A percentile compares a stretch with the other conserved stretches of the same genome.
phyloP scores from a whole-genome alignment of 2,888 invertebrate species.

The Bedellia somnulentella region DNA sequence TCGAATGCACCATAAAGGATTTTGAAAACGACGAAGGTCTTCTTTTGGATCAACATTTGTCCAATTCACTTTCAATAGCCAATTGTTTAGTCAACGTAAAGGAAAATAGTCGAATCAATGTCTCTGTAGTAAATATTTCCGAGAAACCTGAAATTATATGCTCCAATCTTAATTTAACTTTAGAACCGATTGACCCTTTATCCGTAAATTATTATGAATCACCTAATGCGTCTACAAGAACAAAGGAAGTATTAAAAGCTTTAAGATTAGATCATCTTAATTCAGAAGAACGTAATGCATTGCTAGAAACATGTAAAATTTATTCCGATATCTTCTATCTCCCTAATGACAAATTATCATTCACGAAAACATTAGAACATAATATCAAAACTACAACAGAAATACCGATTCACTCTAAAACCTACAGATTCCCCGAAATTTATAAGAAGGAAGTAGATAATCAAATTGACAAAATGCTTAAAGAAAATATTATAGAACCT shows the following conservation, averaged over 20 bases:
- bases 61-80: neutral
- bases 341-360: neutral
- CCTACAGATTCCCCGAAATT: constrained; percentile 2
- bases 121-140: neutral
- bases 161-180: neutral
- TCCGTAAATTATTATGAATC: neutral
- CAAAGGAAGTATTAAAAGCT: neutral
- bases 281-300: neutral
- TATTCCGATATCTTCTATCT: constrained; percentile 3
- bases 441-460: constrained; percentile 1
- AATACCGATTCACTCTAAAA: neutral
- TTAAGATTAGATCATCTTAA: neutral
- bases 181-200: neutral
- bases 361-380: constrained; percentile 1
- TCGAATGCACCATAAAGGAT: no score
- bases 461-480: no score
- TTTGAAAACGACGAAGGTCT: neutral
- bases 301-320: neutral
- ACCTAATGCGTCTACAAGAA: no score
- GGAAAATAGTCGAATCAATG: constrained; percentile 1
- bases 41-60: neutral
- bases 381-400: neutral
- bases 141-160: neutral
- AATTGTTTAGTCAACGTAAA: neutral
- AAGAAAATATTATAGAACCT: neutral